Percentiles rank a stretch among this genome's conserved stretches.
phyloP scores from a whole-genome alignment of 2,797 vertebrate species.

The Carcharodon carcharias region DNA sequence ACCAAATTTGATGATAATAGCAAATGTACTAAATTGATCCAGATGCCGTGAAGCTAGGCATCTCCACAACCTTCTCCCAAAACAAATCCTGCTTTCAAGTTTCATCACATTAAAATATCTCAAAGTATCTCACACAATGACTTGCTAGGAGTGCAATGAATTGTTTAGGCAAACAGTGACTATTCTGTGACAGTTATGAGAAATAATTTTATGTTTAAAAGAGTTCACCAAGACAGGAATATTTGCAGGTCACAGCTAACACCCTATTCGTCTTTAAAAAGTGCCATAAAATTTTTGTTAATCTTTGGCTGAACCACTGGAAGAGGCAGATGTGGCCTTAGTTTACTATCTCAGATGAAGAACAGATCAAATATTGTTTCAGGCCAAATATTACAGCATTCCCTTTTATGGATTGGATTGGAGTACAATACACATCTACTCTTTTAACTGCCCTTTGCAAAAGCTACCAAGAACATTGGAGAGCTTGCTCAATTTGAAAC shows the following conservation, averaged over 20 bases:
- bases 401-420: background rate
- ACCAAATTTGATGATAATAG: background rate
- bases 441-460: background rate
- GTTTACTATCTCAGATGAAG: background rate
- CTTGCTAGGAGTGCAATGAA: background rate
- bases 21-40: slow-evolving; percentile 6
- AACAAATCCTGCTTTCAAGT: background rate
- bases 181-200: background rate
- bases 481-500: background rate
- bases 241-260: background rate
- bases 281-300: background rate
- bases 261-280: background rate
- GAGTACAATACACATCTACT: background rate
- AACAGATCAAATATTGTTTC: background rate
- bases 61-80: background rate
- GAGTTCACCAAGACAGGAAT: background rate
- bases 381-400: background rate
- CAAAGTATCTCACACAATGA: background rate
- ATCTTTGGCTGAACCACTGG: background rate
- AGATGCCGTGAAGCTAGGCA: background rate
- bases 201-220: background rate
- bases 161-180: background rate
- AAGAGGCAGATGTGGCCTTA: background rate
- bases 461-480: slow-evolving; percentile 1
- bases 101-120: background rate